phyloP scores from a whole-genome alignment of 2,113 vertebrate species.

The Promerops cafer region DNA sequence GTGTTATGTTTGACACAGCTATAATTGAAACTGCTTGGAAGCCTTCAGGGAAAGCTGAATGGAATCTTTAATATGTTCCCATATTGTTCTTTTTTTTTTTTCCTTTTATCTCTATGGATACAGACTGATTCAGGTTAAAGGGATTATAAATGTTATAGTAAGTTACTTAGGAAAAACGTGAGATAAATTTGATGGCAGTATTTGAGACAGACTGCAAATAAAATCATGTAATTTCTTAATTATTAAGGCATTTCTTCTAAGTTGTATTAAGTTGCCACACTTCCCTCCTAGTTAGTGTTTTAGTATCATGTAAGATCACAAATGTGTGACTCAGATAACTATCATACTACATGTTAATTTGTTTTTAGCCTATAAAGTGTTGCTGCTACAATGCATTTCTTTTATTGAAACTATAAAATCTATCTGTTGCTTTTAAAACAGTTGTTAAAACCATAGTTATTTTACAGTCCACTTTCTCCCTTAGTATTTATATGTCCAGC shows the following conservation, averaged over 20 bases:
- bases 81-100: background rate
- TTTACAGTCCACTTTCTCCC: background rate
- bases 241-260: slow-evolving; percentile 21
- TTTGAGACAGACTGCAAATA: background rate
- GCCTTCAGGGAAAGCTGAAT: background rate
- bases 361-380: background rate
- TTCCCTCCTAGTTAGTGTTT: background rate
- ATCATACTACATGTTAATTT: background rate
- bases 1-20: background rate
- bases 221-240: background rate
- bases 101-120: background rate
- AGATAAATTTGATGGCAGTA: background rate
- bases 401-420: background rate
- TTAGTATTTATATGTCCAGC: background rate
- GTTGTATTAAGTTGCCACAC: background rate
- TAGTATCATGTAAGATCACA: background rate
- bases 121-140: background rate
- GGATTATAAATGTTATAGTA: background rate
- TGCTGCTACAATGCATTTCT: background rate
- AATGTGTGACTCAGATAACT: background rate
- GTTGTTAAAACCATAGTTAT: background rate
- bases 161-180: background rate
- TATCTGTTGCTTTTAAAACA: background rate
- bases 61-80: background rate
- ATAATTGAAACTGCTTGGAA: background rate